These are phyloP conservation scores for Nematolebias whitei DNA, from an alignment of 2,113 vertebrate species.

Conservation along the genomic window DNA sequence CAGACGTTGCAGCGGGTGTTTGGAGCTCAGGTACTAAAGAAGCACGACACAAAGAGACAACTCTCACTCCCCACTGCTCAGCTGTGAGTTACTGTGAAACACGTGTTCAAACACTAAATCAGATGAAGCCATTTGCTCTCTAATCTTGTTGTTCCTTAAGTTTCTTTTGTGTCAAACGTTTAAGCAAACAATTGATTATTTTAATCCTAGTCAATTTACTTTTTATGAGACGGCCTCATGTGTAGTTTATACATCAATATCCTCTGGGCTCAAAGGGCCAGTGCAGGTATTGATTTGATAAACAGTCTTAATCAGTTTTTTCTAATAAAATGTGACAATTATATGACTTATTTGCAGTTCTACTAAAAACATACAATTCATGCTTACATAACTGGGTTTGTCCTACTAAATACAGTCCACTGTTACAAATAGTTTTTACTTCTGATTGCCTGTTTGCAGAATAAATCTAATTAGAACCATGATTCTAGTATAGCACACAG, in stretches of 20 bases:
- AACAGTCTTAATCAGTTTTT: neutral
- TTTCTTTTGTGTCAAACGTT: too few relatives aligned
- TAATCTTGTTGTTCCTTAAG: too few relatives aligned
- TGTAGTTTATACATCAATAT: neutral
- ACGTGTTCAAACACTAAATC: neutral
- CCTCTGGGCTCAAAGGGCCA: neutral
- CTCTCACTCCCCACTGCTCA: neutral
- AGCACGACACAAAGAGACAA: conserved; percentile 2
- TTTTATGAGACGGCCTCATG: neutral
- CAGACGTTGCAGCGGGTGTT: conserved; percentile 97
- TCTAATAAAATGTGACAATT: too few relatives aligned
- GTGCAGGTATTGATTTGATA: neutral
- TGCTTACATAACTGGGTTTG: neutral
- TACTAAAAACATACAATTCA: neutral
- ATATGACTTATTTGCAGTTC: neutral
- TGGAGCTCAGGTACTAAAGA: conserved; percentile 90
- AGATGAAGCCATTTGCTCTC: neutral
- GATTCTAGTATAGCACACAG: neutral
- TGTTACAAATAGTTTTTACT: neutral
- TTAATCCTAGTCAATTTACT: neutral
- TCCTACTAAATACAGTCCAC: neutral
- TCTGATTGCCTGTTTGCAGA: neutral
- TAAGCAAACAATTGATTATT: too few relatives aligned
- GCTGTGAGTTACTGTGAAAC: neutral
- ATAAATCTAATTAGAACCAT: neutral